Evolutionary conservation across 2,113 vertebrate species (phyloP).

Genomic region (Ibidorhyncha struthersii): DNA sequence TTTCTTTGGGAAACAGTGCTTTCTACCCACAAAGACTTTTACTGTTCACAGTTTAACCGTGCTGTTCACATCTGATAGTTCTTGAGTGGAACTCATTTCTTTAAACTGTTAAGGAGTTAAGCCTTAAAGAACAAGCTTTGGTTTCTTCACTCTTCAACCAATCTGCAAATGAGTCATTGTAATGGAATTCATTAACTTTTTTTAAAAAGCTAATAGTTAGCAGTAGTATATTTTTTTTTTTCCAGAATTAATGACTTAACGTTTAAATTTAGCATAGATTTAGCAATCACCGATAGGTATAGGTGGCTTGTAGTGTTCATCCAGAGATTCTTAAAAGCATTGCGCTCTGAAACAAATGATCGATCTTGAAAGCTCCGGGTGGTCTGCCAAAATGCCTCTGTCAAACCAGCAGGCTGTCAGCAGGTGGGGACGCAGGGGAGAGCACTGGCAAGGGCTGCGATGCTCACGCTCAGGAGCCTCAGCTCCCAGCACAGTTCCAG

Average conservation of each 20-base stretch:
- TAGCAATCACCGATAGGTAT: not conserved
- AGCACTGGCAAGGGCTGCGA: not conserved
- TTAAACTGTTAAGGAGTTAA: slow-evolving; percentile 10
- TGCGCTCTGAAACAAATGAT: not conserved
- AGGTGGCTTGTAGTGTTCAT: not conserved
- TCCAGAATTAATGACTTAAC: not conserved
- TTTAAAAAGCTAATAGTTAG: not conserved
- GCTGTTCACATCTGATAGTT: not conserved
- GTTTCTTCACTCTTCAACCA: slow-evolving; percentile 31
- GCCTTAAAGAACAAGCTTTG: slow-evolving; percentile 30
- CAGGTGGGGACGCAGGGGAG: not conserved
- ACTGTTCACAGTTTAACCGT: not conserved
- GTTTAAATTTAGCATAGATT: slow-evolving; percentile 5
- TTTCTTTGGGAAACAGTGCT: slow-evolving; percentile 38
- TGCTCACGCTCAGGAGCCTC: not conserved
- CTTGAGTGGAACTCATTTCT: not conserved
- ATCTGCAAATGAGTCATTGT: not conserved
- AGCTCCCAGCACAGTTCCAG: not conserved
- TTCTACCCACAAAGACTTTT: not conserved
- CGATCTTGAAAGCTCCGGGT: not conserved
- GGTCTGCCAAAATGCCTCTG: not conserved
- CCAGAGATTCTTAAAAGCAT: not conserved
- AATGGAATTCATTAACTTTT: not conserved
- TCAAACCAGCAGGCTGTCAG: not conserved
- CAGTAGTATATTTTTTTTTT: not conserved